Base-by-base conservation (phyloP, 37 sponge, comb jelly and placozoan species). In the Agelas oroides region DNA sequence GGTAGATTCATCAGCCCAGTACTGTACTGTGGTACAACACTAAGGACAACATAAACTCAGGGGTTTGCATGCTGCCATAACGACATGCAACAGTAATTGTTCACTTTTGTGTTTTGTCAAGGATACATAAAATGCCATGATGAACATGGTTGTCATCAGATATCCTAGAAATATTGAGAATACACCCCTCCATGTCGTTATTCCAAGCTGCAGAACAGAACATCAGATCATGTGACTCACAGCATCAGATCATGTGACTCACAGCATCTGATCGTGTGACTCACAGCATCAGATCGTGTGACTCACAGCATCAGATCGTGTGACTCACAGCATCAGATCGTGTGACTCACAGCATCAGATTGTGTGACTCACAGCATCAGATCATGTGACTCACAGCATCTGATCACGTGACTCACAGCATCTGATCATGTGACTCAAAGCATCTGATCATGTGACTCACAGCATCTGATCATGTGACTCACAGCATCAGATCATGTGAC, bases 61-160 rank as follows among this genome's bases (percentile, higher is more conserved):
- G 46, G 8, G 46, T 12, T 8, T 46, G 46, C 46, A 46, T 8
- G 8, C 46, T 46, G 46, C n/a, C n/a, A n/a, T n/a, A n/a, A n/a
- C n/a, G n/a, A n/a, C n/a, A n/a, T n/a, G n/a, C n/a, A n/a, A n/a
- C n/a, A n/a, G n/a, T n/a, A n/a, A n/a, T n/a, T n/a, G n/a, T n/a
- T n/a, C n/a, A n/a, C n/a, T n/a, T n/a, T n/a, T n/a, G n/a, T 60
- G 24, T 27, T 25, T 27, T 57, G 19, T 52, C 52, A 52, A 75
- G 89, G 89, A 94, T 91, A 94, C 95, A 85, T 91, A 94, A 37
- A 87, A 75, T 14, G 66, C 62, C 15, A 89, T n/a, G 31, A 90
- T 79, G 59, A 73, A 23, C 6, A 52, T 24, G 20, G 66, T 19
- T n/a, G 52, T 65, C 23, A 81, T 68, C 58, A 87, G 5, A 64